Base-by-base conservation (phyloP, 2,113 vertebrate species). In the Cochlearius cochlearius region DNA sequence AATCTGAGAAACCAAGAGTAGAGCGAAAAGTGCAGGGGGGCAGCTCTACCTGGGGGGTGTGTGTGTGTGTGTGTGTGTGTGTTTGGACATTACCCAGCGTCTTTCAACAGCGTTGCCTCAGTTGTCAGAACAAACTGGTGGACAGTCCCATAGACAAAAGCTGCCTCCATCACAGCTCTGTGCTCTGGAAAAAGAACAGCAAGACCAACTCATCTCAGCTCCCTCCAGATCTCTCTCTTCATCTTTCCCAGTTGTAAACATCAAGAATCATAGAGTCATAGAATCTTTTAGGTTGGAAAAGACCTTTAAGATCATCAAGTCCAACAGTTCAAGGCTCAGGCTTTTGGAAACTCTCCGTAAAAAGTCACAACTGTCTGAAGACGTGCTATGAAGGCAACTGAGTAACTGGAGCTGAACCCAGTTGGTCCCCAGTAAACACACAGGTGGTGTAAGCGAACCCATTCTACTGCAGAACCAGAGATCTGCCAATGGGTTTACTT, bases 81-180 rank as follows among this genome's bases (percentile, higher is more conserved):
- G 30, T 25, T 17, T 78, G 95, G 91, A 94, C 97, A 23, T 97
- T 97, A 99, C 99, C 99, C 98, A 32, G 99, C 71, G 78, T 98
- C 98, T 95, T 98, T 98, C 89, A 99, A 87, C 64, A 99, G 95
- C 0, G 96, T 96, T 10, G 97, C 98, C 94, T 99, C 99, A 1
- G 99, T 99, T 29, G 99, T 99, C 95, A 99, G 98, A 81, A 99
- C 98, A 97, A 99, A 99, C 94, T 99, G 99, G 91, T 99, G 98
- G 32, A 97, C 98, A 67, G 98, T 98, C 50, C 99, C 99, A 21
- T 99, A 99, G 59, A 99, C 99, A 82, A 99, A 99, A 8, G 99
- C 99, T 1, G 98, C 98, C 98, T 99, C 99, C 99, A 99, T 99
- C 91, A 99, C 97, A 0, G 99, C 99, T 94, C 99, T 98, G 97